Conservation (phyloP, 1,140 invertebrate genomes). For the Magallana gigas region DNA sequence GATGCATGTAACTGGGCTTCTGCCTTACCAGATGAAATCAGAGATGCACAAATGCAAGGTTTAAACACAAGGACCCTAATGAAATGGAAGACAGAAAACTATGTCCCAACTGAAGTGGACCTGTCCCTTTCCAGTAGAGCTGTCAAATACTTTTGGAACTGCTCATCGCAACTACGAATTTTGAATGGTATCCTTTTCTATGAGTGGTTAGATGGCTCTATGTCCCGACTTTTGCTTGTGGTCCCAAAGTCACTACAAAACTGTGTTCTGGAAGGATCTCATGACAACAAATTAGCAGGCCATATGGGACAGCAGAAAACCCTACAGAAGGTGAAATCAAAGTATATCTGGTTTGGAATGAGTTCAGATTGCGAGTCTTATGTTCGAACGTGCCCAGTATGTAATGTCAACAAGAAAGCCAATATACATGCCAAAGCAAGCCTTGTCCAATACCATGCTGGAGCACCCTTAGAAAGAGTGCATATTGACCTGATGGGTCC, state of each 20-base stretch:
- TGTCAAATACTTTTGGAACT: constrained; percentile 17
- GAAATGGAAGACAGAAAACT: background rate
- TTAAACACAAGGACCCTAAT: background rate
- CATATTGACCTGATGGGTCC: constrained; percentile 28
- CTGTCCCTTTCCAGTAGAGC: background rate
- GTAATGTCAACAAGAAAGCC: constrained; percentile 32
- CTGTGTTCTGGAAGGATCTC: background rate
- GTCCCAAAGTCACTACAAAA: constrained; percentile 20
- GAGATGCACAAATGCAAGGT: background rate
- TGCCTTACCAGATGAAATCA: background rate
- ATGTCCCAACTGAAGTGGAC: background rate
- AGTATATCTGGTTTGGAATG: background rate
- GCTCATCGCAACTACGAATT: background rate
- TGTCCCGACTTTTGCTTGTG: background rate
- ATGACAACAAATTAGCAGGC: constrained; percentile 12
- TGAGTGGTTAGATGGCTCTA: background rate
- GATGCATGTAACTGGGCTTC: background rate
- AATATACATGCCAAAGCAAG: background rate
- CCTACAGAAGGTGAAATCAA: background rate
- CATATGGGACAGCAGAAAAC: constrained; percentile 48
- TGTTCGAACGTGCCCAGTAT: background rate
- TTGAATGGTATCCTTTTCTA: constrained; percentile 24
- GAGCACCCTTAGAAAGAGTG: constrained; percentile 9
- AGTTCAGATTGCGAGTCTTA: background rate
- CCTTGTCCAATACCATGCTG: constrained; percentile 25